These are phyloP conservation scores for Coregonus sp. DNA, from an alignment of 2,797 vertebrate genomes.

Conservation along the genomic window DNA sequence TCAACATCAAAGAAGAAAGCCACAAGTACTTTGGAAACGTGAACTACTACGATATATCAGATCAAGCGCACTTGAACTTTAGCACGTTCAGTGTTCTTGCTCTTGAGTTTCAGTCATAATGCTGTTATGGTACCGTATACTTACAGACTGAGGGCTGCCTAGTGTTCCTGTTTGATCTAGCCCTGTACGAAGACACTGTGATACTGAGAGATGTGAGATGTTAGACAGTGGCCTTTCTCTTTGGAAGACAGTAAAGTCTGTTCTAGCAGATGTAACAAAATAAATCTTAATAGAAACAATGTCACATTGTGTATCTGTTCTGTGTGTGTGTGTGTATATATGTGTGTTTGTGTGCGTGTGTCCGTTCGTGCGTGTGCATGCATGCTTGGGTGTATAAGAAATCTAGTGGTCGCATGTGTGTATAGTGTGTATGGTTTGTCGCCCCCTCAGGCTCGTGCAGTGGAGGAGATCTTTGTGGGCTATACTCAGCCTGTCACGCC, in stretches of 20 bases:
- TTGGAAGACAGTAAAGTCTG: neutral
- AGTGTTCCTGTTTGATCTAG: slow-evolving; percentile 16
- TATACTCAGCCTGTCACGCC: no score
- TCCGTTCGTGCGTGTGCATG: slow-evolving; percentile 2
- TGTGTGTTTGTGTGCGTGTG: slow-evolving; percentile 2
- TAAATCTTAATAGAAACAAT: slow-evolving; percentile 5
- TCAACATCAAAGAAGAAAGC: slow-evolving; percentile 21
- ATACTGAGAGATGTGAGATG: slow-evolving; percentile 18
- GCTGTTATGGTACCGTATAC: slow-evolving; percentile 19
- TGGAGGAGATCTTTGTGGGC: no score
- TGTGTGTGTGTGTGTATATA: slow-evolving; percentile 14
- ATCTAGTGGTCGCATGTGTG: neutral
- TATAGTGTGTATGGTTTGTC: neutral
- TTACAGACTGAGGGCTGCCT: slow-evolving; percentile 11
- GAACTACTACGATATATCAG: slow-evolving; percentile 22
- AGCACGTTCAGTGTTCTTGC: slow-evolving; percentile 1
- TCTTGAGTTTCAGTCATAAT: slow-evolving; percentile 13
- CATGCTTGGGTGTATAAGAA: slow-evolving; percentile 21
- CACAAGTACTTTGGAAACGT: slow-evolving; percentile 26
- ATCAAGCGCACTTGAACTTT: slow-evolving; percentile 12
- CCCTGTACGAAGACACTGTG: slow-evolving; percentile 22
- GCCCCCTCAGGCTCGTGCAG: no score
- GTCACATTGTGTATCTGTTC: slow-evolving; percentile 2
- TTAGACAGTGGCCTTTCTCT: neutral
- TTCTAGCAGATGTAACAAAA: slow-evolving; percentile 9